Evolutionary conservation across 2,113 vertebrate species (phyloP), one percentile per base, ranked within the genome.

Genomic region (Danionella cerebrum): DNA sequence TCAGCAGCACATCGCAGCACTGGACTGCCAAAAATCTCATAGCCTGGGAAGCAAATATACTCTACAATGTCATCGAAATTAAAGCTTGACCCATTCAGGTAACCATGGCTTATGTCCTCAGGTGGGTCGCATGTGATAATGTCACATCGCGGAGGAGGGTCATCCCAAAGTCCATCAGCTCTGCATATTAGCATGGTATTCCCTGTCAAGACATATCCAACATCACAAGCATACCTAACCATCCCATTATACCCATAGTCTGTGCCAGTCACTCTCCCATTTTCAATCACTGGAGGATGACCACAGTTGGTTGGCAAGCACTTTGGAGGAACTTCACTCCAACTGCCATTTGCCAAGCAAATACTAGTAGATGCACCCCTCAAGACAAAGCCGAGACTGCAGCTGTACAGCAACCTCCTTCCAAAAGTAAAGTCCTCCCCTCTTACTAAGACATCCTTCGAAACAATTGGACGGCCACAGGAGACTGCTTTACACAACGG

Each of bases 1-100:
- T 86, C 85, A 19, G 91, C 80, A 2, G 93, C 89, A 70, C 96
- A 99, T 0, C 84, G 85, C 54, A 94, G 83, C 60, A 89, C 64
- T 42, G 90, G 76, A 75, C 74, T 91, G 8, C 96, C 96, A 1
- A 87, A 70, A 1, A 90, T 85, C 70, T 92, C 86, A 45, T 96
- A 98, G 18, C 93, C 91, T 10, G 91, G 79, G 45, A 97, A 95
- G 74, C 96, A 99, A 9, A 90, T 68, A 10, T 98, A 97, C 62
- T 94, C 87, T 22, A 90, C 87, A 6, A 89, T 67, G 2, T 92
- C 87, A 1, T 89, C 88, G 7, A 87, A 93, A 73, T 75, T 84
- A 75, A 95, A 97, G 67, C 85, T 85, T 55, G 94, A 96, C 8
- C 90, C 91, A 10, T 95, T 97, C 33, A 95, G 80, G 72, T 91